phyloP scores from a whole-genome alignment of 2,888 invertebrate genomes.

The Alviniconcha strummeri region DNA sequence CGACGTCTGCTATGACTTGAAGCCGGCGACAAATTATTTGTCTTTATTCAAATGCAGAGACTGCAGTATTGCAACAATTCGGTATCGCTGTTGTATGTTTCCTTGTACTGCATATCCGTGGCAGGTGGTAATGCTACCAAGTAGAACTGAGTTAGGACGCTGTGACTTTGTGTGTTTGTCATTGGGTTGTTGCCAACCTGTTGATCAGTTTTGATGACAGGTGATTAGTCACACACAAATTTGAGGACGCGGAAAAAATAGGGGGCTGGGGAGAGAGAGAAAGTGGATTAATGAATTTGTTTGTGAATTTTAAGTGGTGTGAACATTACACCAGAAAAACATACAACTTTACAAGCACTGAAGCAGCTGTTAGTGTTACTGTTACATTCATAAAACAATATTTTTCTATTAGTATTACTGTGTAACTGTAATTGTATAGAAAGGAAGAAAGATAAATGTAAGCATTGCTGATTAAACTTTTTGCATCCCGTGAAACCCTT shows the following conservation, averaged over 20 bases:
- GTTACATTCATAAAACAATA: no score
- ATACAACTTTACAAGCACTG: no score
- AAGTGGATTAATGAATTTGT: no score
- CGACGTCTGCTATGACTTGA: neutral
- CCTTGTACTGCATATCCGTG: neutral
- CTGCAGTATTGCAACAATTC: neutral
- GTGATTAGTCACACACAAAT: conserved; percentile 13
- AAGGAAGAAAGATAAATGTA: no score
- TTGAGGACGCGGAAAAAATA: neutral
- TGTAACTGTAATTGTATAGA: no score
- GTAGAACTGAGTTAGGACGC: conserved; percentile 28
- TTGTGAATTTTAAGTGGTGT: no score
- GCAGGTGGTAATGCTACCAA: neutral
- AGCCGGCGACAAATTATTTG: conserved; percentile 22
- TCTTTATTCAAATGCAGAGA: neutral
- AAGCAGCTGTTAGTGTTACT: no score
- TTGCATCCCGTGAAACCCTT: no score
- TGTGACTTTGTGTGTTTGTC: conserved; percentile 5
- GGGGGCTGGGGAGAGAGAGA: no score
- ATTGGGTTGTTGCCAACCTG: conserved; percentile 21
- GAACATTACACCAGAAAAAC: no score
- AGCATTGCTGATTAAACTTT: no score
- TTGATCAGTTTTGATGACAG: neutral
- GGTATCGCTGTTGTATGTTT: neutral
- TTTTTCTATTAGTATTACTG: no score